Evolutionary conservation across 2,888 invertebrate genomes (phyloP), one percentile per base, ranked within the genome.

Genomic region (Arctia plantaginis): DNA sequence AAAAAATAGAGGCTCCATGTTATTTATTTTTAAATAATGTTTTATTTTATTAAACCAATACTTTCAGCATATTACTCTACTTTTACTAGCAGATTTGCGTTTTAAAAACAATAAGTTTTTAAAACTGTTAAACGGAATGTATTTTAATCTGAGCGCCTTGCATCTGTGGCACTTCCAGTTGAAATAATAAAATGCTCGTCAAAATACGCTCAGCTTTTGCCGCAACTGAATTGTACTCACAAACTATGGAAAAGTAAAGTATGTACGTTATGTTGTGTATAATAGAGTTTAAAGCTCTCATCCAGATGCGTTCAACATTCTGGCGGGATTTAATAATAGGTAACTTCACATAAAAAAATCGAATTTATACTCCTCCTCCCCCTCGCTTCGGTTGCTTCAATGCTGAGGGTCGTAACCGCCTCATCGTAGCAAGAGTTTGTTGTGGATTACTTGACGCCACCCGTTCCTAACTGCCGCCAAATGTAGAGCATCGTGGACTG

Each of bases 201-300:
- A 64, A 64, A 71, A 71, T 71, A 44, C 70, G 62, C 6, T 71
- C 64, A 71, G n/a, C 64, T 71, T 71, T 70, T 64, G 44, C 64
- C 27, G 12, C 27, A 30, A 1, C 69, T 41, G 27, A 30, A 20
- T 10, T 4, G 33, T 13, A 47, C 62, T 59, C 27, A 13, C 27
- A 59, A 35, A 41, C 27, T 41, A 41, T 67, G 7, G 15, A n/a
- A 13, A 44, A 6, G 67, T 66, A 66, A 23, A 39, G 35, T 20
- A 55, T 55, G n/a, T n/a, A 55, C 55, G 10, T n/a, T 35, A 6
- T 35, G 6, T 35, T 35, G 35, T 35, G 35, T 35, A 6, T 35
- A 3, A 35, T 35, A 35, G 6, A 35, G 35, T 6, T 6, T 35
- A 4, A 35, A 35, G 35, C 35, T 35, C 35, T 35, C 35, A 35